These are phyloP conservation scores for Drosophila paramelanica DNA, from an alignment of 2,888 invertebrate species.

Conservation along the genomic window DNA sequence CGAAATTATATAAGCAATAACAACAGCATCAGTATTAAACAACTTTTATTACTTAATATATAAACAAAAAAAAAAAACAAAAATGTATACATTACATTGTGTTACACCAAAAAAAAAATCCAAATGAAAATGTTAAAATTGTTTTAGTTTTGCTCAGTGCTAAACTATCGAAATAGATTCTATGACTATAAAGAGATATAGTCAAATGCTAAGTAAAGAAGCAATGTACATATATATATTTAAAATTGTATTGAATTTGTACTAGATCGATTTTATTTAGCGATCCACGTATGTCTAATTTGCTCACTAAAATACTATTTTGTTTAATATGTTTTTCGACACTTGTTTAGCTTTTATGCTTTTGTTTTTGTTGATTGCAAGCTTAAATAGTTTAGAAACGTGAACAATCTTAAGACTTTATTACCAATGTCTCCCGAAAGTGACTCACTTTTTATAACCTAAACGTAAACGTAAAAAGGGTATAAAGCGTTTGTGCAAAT, in stretches of 20 bases:
- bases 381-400: slow-evolving; percentile 57
- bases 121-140: too few relatives aligned
- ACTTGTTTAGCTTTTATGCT: slow-evolving; percentile 20
- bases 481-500: too few relatives aligned
- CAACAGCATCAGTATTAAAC: background rate
- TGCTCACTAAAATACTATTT: slow-evolving; percentile 14
- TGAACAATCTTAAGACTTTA: slow-evolving; percentile 53
- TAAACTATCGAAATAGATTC: too few relatives aligned
- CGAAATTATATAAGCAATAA: slow-evolving; percentile 26
- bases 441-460: too few relatives aligned
- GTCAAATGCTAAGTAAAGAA: too few relatives aligned
- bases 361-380: slow-evolving; percentile 10
- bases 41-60: slow-evolving; percentile 20
- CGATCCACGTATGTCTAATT: slow-evolving; percentile 18
- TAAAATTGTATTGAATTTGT: slow-evolving; percentile 8
- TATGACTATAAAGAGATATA: too few relatives aligned
- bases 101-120: too few relatives aligned
- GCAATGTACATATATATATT: background rate
- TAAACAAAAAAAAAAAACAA: background rate
- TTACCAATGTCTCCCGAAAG: too few relatives aligned
- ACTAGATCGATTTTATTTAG: slow-evolving; percentile 29
- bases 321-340: slow-evolving; percentile 10
- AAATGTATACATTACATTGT: too few relatives aligned
- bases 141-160: too few relatives aligned
- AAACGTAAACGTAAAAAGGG: too few relatives aligned